These are phyloP conservation scores for Caenorhabditis elegans DNA, from an alignment of 1,140 invertebrate genomes.

Conservation along the genomic window DNA sequence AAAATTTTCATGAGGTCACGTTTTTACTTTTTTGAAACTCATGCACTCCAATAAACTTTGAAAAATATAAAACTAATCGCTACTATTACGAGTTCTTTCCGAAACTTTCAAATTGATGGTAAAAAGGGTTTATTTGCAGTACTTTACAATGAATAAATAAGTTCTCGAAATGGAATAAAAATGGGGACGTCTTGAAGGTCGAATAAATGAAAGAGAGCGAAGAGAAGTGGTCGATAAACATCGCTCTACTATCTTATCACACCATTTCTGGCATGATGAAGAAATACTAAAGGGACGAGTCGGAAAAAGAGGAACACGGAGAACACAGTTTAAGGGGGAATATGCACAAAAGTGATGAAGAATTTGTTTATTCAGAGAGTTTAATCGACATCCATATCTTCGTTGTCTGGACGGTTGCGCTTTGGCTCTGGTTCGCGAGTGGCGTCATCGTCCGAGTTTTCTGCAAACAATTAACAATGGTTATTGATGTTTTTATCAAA, in stretches of 20 bases:
- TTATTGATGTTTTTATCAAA: neutral
- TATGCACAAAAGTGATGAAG: neutral
- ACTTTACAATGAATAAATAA: no score
- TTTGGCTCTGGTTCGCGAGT: constrained; percentile 31
- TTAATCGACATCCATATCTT: constrained; percentile 41
- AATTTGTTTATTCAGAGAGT: neutral
- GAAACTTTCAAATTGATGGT: no score
- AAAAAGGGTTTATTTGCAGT: no score
- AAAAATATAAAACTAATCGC: no score
- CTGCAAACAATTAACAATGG: neutral
- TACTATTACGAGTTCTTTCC: no score
- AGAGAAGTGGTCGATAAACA: neutral
- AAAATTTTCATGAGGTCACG: no score
- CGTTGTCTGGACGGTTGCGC: constrained; percentile 36
- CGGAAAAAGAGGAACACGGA: neutral
- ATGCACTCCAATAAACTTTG: no score
- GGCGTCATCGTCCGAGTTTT: neutral
- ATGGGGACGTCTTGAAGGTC: neutral
- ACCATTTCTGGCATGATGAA: constrained; percentile 26
- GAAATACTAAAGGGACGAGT: neutral
- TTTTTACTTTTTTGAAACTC: no score
- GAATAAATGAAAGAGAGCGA: neutral
- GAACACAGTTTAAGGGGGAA: neutral
- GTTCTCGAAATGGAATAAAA: neutral
- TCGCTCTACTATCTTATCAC: neutral